Evolutionary conservation across 2,797 vertebrate species (phyloP), one percentile per base, ranked within the genome.

Genomic region (Scarus forsteni): DNA sequence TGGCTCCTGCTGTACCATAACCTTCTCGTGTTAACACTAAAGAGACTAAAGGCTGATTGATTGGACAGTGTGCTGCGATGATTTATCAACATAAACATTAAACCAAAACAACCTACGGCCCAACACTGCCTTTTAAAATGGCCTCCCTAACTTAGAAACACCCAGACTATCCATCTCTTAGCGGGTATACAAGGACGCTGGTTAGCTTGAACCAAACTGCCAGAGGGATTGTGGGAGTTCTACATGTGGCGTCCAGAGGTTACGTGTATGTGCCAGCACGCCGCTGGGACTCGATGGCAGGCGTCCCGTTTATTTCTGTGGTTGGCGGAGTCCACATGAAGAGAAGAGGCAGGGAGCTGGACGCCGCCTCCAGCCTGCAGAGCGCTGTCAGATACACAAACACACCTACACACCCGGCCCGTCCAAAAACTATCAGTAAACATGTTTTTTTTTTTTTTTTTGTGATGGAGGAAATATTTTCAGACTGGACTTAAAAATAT

Each of bases 211-310:
- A 27, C 2, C 27, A 27, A 27, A 27, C 27, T 27, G 27, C 27
- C 68, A 56, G 59, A 83, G 74, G 63, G 66, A 80, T 71, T 83
- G 66, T 77, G 71, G 65, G 64, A 78, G 60, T 79, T 67, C 68
- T 83, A 88, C 86, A 89, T 81, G 85, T 91, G 89, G 88, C 85
- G 79, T 38, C 72, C 80, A 80, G 84, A 87, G 86, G 87, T 85
- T 88, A 81, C 4, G 82, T 73, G 48, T 83, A 54, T 67, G 75
- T 88, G 85, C 88, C 88, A 91, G 70, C 18, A 14, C 43, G 14
- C 12, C 13, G 3, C 0, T 6, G 57, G 77, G 63, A 80, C 77
- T 62, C 34, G 3, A 63, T 62, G 73, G 77, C 81, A 43, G 59
- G 57, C 58, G 58, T 62, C 62, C 66, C 27, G 64, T 78, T 85